Conservation (phyloP, 1,140 invertebrate species). For the Patella vulgata region DNA sequence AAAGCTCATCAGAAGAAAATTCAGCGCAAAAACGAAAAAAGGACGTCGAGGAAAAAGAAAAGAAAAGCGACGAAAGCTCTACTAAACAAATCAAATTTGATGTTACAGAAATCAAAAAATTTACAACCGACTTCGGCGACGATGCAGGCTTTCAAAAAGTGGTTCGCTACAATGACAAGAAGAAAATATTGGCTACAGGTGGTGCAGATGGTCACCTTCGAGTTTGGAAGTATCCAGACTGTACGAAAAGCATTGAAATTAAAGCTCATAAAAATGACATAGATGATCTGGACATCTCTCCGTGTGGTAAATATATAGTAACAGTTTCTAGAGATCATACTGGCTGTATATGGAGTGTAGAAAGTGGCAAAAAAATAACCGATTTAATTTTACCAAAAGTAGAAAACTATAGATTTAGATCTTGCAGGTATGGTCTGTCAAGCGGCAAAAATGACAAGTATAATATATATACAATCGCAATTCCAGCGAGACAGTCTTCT, state of each 20-base stretch:
- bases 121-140: slow-evolving; percentile 70
- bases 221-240: slow-evolving; percentile 88
- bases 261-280: slow-evolving; percentile 83
- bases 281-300: slow-evolving; percentile 91
- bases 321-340: slow-evolving; percentile 89
- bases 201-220: slow-evolving; percentile 88
- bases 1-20: slow-evolving; percentile 20
- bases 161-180: slow-evolving; percentile 80
- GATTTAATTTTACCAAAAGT: slow-evolving; percentile 79
- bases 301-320: slow-evolving; percentile 78
- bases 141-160: slow-evolving; percentile 86
- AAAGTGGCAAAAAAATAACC: slow-evolving; percentile 73
- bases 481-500: slow-evolving; percentile 78
- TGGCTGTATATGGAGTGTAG: slow-evolving; percentile 81
- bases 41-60: slow-evolving; percentile 18
- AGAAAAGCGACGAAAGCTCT: slow-evolving; percentile 21
- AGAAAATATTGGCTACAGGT: slow-evolving; percentile 86
- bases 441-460: slow-evolving; percentile 75
- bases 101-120: slow-evolving; percentile 58
- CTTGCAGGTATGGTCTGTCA: slow-evolving; percentile 80
- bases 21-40: slow-evolving; percentile 34
- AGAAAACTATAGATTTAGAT: slow-evolving; percentile 84
- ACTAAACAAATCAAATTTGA: slow-evolving; percentile 66
- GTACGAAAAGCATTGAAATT: slow-evolving; percentile 77
- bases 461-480: slow-evolving; percentile 84